phyloP scores from a whole-genome alignment of 2,113 vertebrate genomes.

The Leucoraja erinaceus region DNA sequence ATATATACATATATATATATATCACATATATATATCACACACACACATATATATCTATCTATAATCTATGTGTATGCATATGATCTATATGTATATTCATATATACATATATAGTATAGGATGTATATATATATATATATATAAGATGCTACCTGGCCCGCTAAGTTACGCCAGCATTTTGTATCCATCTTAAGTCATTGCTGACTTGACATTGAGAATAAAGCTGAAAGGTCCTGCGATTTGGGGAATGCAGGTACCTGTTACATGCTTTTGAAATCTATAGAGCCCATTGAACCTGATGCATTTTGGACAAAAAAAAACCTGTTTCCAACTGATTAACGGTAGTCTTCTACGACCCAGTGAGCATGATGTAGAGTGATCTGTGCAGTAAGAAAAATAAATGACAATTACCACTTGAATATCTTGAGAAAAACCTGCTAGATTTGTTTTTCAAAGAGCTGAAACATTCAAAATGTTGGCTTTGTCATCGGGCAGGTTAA shows the following conservation, averaged over 20 bases:
- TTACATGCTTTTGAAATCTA: too few relatives aligned
- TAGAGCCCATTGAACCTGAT: neutral
- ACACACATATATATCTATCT: too few relatives aligned
- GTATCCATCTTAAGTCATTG: neutral
- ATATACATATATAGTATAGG: too few relatives aligned
- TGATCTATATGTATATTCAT: too few relatives aligned
- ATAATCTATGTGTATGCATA: too few relatives aligned
- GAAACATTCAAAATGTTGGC: neutral
- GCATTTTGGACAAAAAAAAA: neutral
- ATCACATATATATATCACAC: too few relatives aligned
- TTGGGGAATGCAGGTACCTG: too few relatives aligned
- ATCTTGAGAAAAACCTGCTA: neutral
- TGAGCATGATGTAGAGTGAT: neutral
- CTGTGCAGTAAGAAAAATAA: neutral
- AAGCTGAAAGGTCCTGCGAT: neutral
- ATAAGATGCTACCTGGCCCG: too few relatives aligned
- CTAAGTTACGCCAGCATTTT: too few relatives aligned
- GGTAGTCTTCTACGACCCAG: neutral
- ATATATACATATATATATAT: too few relatives aligned
- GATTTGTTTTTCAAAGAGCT: neutral
- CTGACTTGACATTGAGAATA: neutral
- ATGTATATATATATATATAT: too few relatives aligned
- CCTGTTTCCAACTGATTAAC: neutral
- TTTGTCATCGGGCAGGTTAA: neutral
- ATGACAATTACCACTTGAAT: neutral